A percentile compares a stretch with the other conserved stretches of the same genome.
Conservation (phyloP, 1,140 invertebrate genomes). For the Drosophila guanche region DNA sequence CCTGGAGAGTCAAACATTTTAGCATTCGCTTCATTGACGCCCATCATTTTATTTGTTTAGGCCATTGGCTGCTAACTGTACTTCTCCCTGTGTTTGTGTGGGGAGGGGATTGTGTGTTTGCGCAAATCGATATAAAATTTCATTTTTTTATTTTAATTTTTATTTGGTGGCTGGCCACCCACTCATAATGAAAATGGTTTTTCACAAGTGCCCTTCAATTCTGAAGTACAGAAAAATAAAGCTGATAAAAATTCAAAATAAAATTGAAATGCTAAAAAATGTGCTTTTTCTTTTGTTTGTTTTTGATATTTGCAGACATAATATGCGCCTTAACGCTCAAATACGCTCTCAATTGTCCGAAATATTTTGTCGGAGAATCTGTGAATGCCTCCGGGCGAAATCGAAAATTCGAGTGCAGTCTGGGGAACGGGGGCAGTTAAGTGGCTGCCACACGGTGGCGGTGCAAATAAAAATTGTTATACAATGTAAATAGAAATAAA, state of each 20-base stretch:
- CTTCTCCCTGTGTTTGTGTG: not conserved
- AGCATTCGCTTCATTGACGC: constrained; percentile 70
- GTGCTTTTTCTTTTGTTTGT: constrained; percentile 8
- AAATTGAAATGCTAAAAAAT: constrained; percentile 67
- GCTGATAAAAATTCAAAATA: constrained; percentile 25
- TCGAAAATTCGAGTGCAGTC: constrained; percentile 40
- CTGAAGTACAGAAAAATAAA: constrained; percentile 40
- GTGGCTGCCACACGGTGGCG: constrained; percentile 32
- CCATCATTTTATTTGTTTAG: constrained; percentile 81
- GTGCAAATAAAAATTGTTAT: constrained; percentile 78
- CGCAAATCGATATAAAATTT: constrained; percentile 69
- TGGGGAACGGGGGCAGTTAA: constrained; percentile 47
- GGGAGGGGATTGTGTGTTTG: constrained; percentile 3
- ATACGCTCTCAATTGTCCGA: constrained; percentile 80
- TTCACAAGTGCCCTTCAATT: constrained; percentile 64
- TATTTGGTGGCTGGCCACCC: constrained; percentile 49
- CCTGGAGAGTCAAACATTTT: constrained; percentile 54
- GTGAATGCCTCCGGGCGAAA: not conserved
- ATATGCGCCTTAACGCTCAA: constrained; percentile 80
- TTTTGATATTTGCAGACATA: constrained; percentile 74
- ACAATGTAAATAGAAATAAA: constrained; percentile 78
- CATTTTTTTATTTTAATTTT: constrained; percentile 51
- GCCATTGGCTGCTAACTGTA: constrained; percentile 41
- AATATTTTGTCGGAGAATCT: constrained; percentile 47
- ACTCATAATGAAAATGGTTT: constrained; percentile 78